phyloP scores from a whole-genome alignment of 2,797 vertebrate genomes.

The Momotus momota region DNA sequence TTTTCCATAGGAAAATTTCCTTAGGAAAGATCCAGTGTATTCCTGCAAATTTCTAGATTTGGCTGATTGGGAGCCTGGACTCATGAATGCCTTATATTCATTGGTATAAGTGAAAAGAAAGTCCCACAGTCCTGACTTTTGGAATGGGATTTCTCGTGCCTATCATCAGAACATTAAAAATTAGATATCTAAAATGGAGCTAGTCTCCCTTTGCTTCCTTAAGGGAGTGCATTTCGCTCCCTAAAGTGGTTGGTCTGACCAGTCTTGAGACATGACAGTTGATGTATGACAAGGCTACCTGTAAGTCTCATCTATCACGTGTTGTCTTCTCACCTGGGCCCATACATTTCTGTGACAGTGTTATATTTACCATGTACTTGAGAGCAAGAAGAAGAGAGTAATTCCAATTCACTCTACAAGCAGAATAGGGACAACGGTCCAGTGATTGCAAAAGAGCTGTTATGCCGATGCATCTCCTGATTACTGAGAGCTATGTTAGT shows the following conservation, averaged over 20 bases:
- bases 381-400: not conserved
- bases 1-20: not conserved
- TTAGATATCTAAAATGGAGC: not conserved
- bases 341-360: not conserved
- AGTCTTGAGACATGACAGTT: not conserved
- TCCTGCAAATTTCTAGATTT: not conserved
- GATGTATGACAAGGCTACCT: not conserved
- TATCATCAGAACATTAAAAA: not conserved
- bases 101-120: not conserved
- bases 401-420: not conserved
- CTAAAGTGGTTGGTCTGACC: not conserved
- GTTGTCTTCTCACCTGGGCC: not conserved
- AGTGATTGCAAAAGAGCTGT: not conserved
- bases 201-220: not conserved
- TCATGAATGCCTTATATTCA: not conserved
- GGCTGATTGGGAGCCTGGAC: not conserved
- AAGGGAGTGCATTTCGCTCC: not conserved
- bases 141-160: not conserved
- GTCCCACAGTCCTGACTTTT: not conserved
- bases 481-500: not conserved
- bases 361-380: not conserved
- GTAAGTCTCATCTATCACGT: not conserved
- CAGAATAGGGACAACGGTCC: rapidly evolving
- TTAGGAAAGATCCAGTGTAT: not conserved
- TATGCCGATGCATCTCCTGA: not conserved